Evolutionary conservation across 2,797 vertebrate genomes (phyloP), one percentile per base, ranked within the genome.

Genomic region (Garrulus glandarius): DNA sequence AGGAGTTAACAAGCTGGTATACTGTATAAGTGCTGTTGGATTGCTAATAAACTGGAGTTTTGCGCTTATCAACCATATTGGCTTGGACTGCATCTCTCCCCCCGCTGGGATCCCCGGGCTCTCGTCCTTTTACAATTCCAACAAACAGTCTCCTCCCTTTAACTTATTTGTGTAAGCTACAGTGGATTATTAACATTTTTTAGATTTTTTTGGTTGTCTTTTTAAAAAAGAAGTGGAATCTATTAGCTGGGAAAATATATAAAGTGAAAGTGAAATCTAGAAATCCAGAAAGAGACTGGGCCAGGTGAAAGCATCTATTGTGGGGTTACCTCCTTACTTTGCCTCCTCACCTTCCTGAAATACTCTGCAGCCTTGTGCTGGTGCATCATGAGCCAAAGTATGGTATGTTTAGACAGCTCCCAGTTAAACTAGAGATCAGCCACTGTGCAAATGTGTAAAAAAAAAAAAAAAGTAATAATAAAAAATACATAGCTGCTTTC

Each of bases 401-500:
- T 27, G 32, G 26, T 71, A 39, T 78, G 44, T 69, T 80, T 92
- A 41, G 39, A 36, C 19, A 88, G 20, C 10, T 86, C 72, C 39
- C 55, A 88, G 21, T 78, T 55, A 61, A 94, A 86, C 36, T 67
- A 84, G 72, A 94, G 69, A 91, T 92, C 79, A 89, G 55, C 17
- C 79, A 87, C 87, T 86, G 76, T 87, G 68, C 59, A 72, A 74
- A 78, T 84, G 53, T 94, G 61, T 85, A 83, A 91, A 87, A 69
- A 76, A 79, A 79, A n/a, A 1, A 93, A 96, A 93, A 89, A 76
- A 59, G 18, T 5, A 22, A 43, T 36, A 22, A 34, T 53, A 6
- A 53, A 43, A 64, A 11, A 27, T 23, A 15, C 18, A 49, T 47
- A 76, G 53, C 46, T 49, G 22, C 63, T 89, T 91, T 87, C 65